Evolutionary conservation across 2,113 vertebrate genomes (phyloP).

Genomic region (Ceyx cyanopectus): DNA sequence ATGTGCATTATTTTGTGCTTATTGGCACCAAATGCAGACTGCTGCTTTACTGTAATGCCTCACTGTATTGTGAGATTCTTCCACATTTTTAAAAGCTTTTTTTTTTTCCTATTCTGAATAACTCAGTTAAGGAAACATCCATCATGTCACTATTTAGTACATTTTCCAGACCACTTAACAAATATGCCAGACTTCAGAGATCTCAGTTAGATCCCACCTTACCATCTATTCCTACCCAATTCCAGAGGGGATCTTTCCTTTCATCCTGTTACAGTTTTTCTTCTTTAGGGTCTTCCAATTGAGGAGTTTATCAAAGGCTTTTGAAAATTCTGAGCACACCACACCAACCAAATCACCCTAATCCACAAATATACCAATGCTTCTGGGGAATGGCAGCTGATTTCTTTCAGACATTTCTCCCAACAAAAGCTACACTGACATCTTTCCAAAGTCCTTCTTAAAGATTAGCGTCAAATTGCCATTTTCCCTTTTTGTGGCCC

Average conservation of each 20-base stretch:
- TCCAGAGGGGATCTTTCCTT: constrained; percentile 11
- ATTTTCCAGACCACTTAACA: constrained; percentile 5
- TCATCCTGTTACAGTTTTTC: constrained; percentile 5
- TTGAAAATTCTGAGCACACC: constrained; percentile 17
- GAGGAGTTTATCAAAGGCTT: constrained; percentile 36
- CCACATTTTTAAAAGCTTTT: background rate
- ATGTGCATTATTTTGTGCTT: background rate
- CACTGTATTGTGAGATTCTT: background rate
- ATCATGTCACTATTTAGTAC: background rate
- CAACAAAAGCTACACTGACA: background rate
- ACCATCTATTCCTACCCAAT: background rate
- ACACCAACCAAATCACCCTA: constrained; percentile 15
- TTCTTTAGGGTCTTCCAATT: background rate
- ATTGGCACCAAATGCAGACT: background rate
- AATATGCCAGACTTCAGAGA: background rate
- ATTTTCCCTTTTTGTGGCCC: background rate
- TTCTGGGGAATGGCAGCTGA: background rate
- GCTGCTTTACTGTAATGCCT: background rate
- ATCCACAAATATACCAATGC: background rate
- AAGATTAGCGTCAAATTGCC: background rate
- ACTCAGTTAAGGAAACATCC: background rate
- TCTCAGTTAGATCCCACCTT: background rate
- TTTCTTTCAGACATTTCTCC: constrained; percentile 4
- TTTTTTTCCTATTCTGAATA: background rate
- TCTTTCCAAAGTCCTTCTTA: constrained; percentile 6